Base-by-base conservation (phyloP, 2,113 vertebrate species). In the Taxidea taxus region DNA sequence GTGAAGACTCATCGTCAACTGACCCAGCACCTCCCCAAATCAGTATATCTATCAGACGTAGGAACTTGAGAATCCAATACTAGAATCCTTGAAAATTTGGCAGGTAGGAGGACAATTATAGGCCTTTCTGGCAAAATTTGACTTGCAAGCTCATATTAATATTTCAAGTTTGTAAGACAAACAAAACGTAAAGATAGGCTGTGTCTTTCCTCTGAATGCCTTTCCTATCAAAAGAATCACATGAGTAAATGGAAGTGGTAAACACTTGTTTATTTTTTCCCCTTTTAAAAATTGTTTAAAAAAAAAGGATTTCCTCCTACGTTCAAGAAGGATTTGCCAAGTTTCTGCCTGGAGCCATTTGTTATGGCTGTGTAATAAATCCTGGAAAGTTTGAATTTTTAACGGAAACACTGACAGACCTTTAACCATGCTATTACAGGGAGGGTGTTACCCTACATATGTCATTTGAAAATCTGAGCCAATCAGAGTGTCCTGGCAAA, bases 321-420 rank as follows among this genome's bases (percentile, higher is more conserved):
- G 74, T 94, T 96, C 89, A 75, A 93, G 97, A 97, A 97, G 58
- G 25, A 95, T 77, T 97, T 96, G 98, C 98, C 98, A 98, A 98
- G 97, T 98, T 99, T 98, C 98, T 98, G 98, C 97, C 97, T 98
- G 97, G 84, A 97, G 90, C 98, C 97, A 97, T 99, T 98, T 98
- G 98, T 98, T 98, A 98, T 51, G 47, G 97, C 98, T 98, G 96
- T 98, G 97, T 98, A 96, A 98, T 98, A 98, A 98, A 98, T 98
- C 96, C 97, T 92, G 86, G 97, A 98, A 98, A 99, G 98, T 98
- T 98, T 98, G 98, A 98, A 98, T 98, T 95, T 98, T 97, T 98
- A 98, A 98, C 98, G 97, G 98, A 98, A 99, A 99, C 93, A 98
- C 87, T 98, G 98, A 98, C 98, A 98, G 98, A 96, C 97, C 95